Evolutionary conservation across 2,113 vertebrate genomes (phyloP).

Genomic region (Triplophysa tibetana): DNA sequence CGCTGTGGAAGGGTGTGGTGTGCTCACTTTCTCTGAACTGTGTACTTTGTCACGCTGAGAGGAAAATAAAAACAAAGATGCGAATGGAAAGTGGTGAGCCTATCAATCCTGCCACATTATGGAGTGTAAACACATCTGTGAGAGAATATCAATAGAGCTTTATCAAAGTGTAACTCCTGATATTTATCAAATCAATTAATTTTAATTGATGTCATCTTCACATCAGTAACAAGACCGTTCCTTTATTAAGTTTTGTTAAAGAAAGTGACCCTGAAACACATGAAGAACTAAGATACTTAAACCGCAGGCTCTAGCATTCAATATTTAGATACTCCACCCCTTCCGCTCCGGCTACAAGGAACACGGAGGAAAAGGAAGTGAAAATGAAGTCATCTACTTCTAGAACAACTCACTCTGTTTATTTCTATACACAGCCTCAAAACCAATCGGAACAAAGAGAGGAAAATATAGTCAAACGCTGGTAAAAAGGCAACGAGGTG

Average conservation of each 20-base stretch:
- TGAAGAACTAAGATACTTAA: not conserved
- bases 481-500: not conserved
- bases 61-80: constrained; percentile 50
- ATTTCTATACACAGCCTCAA: not conserved
- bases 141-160: not conserved
- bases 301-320: not conserved
- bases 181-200: too few species aligned
- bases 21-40: constrained; percentile 35
- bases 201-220: too few species aligned
- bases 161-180: not conserved
- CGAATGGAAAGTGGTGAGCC: not conserved
- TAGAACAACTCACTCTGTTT: not conserved
- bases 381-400: constrained; percentile 30
- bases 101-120: not conserved
- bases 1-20: constrained; percentile 55
- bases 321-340: not conserved
- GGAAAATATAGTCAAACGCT: not conserved
- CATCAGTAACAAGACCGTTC: too few species aligned
- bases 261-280: not conserved
- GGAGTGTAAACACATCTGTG: not conserved
- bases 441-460: constrained; percentile 15
- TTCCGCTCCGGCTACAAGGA: not conserved
- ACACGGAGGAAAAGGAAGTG: constrained; percentile 27
- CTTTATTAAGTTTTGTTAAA: too few species aligned
- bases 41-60: constrained; percentile 41